Evolutionary conservation across 2,797 vertebrate genomes (phyloP), one percentile per base, ranked within the genome.

Genomic region (Gambelia wislizenii): DNA sequence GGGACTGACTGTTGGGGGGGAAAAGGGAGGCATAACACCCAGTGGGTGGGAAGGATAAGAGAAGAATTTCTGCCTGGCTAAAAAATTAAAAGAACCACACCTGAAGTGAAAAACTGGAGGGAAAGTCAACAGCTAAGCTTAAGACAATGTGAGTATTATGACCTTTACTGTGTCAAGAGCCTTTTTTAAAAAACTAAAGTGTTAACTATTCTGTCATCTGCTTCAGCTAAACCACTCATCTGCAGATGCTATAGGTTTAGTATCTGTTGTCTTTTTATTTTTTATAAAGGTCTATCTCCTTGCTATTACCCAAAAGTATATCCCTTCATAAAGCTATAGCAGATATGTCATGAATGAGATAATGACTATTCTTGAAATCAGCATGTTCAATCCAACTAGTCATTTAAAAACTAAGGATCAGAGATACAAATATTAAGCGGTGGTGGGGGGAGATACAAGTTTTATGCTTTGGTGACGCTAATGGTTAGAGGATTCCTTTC

Each of bases 111-210:
- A 64, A n/a, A 36, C 47, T 76, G 9, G 20, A 77, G 82, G 42
- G 39, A 59, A 82, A 61, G 52, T 27, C 30, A 47, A 47, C 75
- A 61, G 47, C 12, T 69, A 49, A 69, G 8, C 52, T 25, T 52
- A 42, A 33, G 6, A 49, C 27, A 14, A 80, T 16, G 85, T 89
- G 56, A 84, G 91, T 84, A 89, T 76, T 87, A 52, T 30, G 30
- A 67, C 16, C 75, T 64, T 88, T 70, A 83, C 14, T 54, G 6
- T 36, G 27, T 42, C 16, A 22, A 74, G n/a, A 82, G 39, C 33
- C 9, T 52, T 25, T 33, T 36, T 64, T 16, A 47, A 30, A 56
- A 47, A 6, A 54, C 36, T 13, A 76, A 25, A 77, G 36, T 49
- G 44, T 76, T 54, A 83, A 39, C 16, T 74, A 67, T 47, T 25